Evolutionary conservation across 1,140 invertebrate species (phyloP), one percentile per base, ranked within the genome.

Genomic region (Drosophila sturtevanti): DNA sequence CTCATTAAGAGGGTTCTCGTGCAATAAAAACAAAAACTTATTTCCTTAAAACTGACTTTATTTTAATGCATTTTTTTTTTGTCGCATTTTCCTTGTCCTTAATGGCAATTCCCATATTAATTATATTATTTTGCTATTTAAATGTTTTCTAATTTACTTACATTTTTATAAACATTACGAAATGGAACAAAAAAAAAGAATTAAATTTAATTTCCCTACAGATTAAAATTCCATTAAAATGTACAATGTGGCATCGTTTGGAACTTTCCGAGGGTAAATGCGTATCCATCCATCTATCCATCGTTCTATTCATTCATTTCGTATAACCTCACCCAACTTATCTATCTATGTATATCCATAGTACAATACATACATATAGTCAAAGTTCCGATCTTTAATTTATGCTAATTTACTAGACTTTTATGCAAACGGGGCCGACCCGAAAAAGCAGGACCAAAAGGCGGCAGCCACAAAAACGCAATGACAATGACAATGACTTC

Each of bases 401-500:
- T 79, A 84, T 72, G 81, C 76, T 72, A 79, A 85, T 85, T 69
- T 64, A 52, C 62, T 62, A 54, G 35, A 79, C 44, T 73, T 58
- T 51, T 63, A 55, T 37, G 44, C 72, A 44, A 35, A 55, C 60
- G 22, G 44, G 44, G 21, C 54, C 27, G 27, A 31, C 2, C 27
- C 27, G n/a, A n/a, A 31, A 31, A 31, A 31, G 27, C 27, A 31
- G 27, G 27, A 31, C 27, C 34, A 48, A 48, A 48, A 48, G 44
- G 22, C 22, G 44, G 22, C 22, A 12, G 21, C 72, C 58, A 62
- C 60, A 80, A 78, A 27, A 24, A 52, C 12, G 14, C 37, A 66
- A 44, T 59, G 63, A 31, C 60, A 68, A 81, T 67, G 63, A 55
- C 76, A 84, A 64, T 69, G 64, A 74, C 77, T 78, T 79, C 54